These are phyloP conservation scores for Schizopygopsis pylzovi DNA, from an alignment of 2,797 vertebrate species.

Conservation along the genomic window DNA sequence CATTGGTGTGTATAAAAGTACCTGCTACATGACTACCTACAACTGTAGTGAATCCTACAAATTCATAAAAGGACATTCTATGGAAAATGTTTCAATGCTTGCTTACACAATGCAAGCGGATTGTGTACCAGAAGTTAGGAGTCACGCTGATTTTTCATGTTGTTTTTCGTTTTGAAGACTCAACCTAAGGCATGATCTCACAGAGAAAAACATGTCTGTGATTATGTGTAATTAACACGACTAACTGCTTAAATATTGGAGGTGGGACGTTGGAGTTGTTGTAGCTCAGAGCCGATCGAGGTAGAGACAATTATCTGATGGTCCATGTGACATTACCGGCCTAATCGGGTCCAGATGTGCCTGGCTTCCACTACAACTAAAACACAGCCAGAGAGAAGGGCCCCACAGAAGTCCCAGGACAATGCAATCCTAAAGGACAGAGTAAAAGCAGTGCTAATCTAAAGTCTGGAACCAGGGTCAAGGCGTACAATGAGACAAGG, in stretches of 20 bases:
- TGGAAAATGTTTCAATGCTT: background rate
- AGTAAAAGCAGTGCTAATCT: background rate
- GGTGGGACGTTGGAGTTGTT: background rate
- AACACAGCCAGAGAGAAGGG: constrained; percentile 40
- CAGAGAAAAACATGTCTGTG: background rate
- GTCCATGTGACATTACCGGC: constrained; percentile 46
- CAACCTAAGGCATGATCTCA: constrained; percentile 13
- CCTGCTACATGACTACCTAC: background rate
- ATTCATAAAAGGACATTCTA: background rate
- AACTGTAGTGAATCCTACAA: background rate
- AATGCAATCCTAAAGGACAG: background rate
- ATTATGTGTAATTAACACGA: constrained; percentile 22
- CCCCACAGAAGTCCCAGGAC: constrained; percentile 4
- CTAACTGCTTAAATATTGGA: constrained; percentile 11
- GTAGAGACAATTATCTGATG: constrained; percentile 38
- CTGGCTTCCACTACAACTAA: constrained; percentile 42
- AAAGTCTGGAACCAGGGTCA: constrained; percentile 3
- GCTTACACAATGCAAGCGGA: background rate
- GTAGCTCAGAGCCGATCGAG: constrained; percentile 15
- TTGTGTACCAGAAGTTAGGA: background rate
- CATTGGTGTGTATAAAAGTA: background rate
- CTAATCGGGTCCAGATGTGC: constrained; percentile 58
- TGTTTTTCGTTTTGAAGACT: constrained; percentile 10
- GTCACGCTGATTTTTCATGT: constrained; percentile 3
- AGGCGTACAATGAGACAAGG: background rate